phyloP scores from a whole-genome alignment of 1,140 invertebrate species.

The Hyposmocoma kahamanoa region DNA sequence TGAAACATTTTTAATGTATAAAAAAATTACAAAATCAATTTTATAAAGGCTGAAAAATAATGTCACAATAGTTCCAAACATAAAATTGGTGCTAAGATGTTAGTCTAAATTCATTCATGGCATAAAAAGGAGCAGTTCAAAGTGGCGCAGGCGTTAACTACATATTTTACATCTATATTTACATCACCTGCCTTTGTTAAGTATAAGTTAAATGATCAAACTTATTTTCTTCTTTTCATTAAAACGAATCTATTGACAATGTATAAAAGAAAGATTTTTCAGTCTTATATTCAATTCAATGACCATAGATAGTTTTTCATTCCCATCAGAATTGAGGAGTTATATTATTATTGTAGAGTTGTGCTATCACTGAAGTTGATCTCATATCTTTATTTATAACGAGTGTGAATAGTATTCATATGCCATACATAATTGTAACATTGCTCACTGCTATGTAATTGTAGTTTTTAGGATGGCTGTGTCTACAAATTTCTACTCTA shows the following conservation, averaged over 20 bases:
- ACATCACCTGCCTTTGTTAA: no score
- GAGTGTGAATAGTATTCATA: conserved; percentile 47
- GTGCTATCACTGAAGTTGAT: conserved; percentile 42
- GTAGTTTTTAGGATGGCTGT: conserved; percentile 29
- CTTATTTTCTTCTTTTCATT: no score
- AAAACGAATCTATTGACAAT: no score
- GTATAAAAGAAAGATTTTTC: no score
- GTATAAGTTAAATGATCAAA: no score
- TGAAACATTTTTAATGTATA: conserved; percentile 20
- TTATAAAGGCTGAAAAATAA: conserved; percentile 5
- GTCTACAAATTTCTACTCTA: no score
- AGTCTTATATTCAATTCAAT: no score
- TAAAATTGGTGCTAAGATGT: neutral
- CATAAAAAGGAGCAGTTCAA: no score
- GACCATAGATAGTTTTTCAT: no score
- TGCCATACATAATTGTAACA: conserved; percentile 45
- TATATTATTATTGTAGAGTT: neutral
- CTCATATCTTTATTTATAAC: conserved; percentile 62
- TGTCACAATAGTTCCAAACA: neutral
- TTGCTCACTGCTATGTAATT: conserved; percentile 42
- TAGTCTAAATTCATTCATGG: neutral
- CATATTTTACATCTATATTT: no score
- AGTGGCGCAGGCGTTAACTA: neutral
- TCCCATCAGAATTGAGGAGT: no score
- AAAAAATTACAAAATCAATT: conserved; percentile 43